phyloP scores from a whole-genome alignment of 2,113 vertebrate species.

The Murina feae region DNA sequence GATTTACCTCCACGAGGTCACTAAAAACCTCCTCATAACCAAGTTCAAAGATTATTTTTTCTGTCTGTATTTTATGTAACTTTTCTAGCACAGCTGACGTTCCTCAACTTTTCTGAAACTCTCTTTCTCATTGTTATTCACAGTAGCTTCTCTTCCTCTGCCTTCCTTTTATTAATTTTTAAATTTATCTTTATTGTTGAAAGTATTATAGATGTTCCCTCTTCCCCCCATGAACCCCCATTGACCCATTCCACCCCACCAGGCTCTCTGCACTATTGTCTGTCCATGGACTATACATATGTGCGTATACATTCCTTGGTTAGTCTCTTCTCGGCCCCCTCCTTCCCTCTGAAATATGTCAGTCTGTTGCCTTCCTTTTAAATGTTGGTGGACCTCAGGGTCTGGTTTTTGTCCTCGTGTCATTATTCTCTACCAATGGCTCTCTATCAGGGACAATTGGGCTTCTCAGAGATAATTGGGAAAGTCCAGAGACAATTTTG shows the following conservation, averaged over 20 bases:
- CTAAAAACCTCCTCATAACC: not conserved
- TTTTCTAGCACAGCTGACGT: not conserved
- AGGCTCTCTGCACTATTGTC: no score
- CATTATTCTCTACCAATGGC: not conserved
- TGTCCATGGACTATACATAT: no score
- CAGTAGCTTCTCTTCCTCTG: not conserved
- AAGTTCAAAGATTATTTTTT: not conserved
- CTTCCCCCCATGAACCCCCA: no score
- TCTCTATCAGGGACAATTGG: not conserved
- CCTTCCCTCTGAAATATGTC: no score
- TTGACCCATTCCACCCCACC: no score
- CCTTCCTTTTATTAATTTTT: not conserved
- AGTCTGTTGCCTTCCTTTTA: not conserved
- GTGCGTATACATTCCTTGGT: no score
- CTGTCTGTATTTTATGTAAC: not conserved
- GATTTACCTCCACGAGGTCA: not conserved
- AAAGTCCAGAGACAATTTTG: not conserved
- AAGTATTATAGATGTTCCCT: no score
- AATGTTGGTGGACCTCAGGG: not conserved
- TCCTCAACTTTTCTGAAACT: not conserved
- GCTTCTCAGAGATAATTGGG: not conserved
- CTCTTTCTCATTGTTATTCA: not conserved
- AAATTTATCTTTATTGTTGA: no score
- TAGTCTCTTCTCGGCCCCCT: no score
- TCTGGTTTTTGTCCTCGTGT: not conserved